Base-by-base conservation (phyloP, 1,140 invertebrate species). In the Ostrea denselamellosa region DNA sequence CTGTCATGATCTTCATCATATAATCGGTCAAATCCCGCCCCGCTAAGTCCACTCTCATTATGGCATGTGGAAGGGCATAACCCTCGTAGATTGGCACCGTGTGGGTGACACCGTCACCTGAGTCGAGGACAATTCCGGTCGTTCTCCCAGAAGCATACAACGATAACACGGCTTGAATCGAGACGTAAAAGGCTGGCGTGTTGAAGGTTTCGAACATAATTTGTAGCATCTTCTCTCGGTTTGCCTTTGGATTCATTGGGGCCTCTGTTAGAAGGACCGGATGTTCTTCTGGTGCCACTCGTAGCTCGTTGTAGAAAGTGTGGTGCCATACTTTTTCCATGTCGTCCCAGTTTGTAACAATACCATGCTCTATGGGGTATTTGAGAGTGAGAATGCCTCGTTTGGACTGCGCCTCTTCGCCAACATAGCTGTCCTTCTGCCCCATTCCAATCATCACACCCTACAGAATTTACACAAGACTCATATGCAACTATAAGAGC, bases 371-470 rank as follows among this genome's bases (percentile, higher is more conserved):
- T 87, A 96, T 95, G 22, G 95, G 95, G 90, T 95, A 95, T 86
- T 95, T 95, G 14, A 95, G 88, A 54, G 95, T 95, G 28, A 95
- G 92, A 83, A 95, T 95, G 88, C 95, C 95, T 92, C 95, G 96
- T 95, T 98, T 98, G 96, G 96, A 97, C 95, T 98, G 93, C 34
- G 93, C 94, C 83, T 94, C 94, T 85, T 94, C 95, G 58, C 95
- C 95, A 19, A 95, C 94, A 89, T 95, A 95, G 34, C 91, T 93
- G 77, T 95, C 95, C 89, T 95, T 95, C 89, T 98, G 98, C 92
- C 98, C 98, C 98, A 99, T 99, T 95, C 98, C 98, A 90, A 99
- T 98, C 98, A 99, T 99, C 90, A 99, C 98, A 92, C 97, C 97
- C 96, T 91, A 52, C 56, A 62, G 17, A 62, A 17, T 44, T 44